These are phyloP conservation scores for Halictus ligatus DNA, from an alignment of 2,888 invertebrate species.

Conservation along the genomic window DNA sequence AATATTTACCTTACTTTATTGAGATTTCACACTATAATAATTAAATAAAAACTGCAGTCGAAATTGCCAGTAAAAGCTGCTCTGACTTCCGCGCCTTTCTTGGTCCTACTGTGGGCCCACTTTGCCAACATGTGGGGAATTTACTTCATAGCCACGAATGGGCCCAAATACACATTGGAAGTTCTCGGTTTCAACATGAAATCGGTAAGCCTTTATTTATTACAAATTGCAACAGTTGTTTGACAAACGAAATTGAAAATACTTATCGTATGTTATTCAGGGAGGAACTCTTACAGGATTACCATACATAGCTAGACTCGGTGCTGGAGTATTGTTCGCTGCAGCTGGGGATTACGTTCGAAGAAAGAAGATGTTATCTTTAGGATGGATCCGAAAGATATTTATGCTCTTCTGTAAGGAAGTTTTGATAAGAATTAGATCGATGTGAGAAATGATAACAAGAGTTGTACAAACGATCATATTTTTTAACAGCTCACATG, in stretches of 20 bases:
- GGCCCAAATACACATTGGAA: slow-evolving; percentile 91
- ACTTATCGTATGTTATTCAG: slow-evolving; percentile 78
- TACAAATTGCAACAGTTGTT: slow-evolving; percentile 61
- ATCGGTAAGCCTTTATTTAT: slow-evolving; percentile 70
- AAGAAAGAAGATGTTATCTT: slow-evolving; percentile 84
- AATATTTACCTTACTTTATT: too few species aligned
- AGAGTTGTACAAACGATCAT: background rate
- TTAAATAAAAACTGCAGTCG: slow-evolving; percentile 84
- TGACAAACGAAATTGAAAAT: background rate
- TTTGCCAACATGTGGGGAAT: slow-evolving; percentile 93
- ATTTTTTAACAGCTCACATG: slow-evolving; percentile 75
- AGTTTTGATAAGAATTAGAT: background rate
- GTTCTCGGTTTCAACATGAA: slow-evolving; percentile 90
- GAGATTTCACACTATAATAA: background rate
- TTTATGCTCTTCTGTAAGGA: slow-evolving; percentile 82
- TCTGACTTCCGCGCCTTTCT: slow-evolving; percentile 88
- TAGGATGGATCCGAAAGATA: slow-evolving; percentile 80
- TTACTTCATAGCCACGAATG: slow-evolving; percentile 91
- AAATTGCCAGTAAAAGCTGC: slow-evolving; percentile 89
- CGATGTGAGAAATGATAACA: background rate
- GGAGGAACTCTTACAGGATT: slow-evolving; percentile 90
- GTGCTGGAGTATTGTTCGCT: slow-evolving; percentile 90
- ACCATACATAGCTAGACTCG: slow-evolving; percentile 90
- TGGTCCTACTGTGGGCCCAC: slow-evolving; percentile 89
- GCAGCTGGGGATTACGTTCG: slow-evolving; percentile 89